These are phyloP conservation scores for Tangara arthus DNA, from an alignment of 2,797 vertebrate species.

Conservation along the genomic window DNA sequence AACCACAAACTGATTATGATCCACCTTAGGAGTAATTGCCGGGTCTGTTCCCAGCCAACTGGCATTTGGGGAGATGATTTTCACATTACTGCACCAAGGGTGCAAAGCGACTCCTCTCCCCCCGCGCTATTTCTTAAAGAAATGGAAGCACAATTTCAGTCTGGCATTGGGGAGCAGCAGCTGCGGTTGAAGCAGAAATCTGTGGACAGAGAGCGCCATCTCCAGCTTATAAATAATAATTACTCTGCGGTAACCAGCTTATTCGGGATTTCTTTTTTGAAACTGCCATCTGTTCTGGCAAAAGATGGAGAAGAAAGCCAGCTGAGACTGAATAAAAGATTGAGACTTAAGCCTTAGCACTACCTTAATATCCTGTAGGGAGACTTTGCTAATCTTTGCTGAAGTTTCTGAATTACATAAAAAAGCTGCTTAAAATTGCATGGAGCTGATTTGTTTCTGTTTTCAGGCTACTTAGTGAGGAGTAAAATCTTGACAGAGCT, in stretches of 20 bases:
- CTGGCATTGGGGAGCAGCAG: not conserved
- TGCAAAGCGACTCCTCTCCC: not conserved
- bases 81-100: not conserved
- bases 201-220: slow-evolving; percentile 60
- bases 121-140: not conserved
- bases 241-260: accelerated
- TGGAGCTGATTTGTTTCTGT: not conserved
- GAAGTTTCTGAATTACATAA: not conserved
- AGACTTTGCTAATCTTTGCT: not conserved
- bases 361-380: not conserved
- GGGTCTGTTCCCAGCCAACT: not conserved
- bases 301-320: not conserved
- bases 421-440: not conserved
- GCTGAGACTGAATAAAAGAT: not conserved
- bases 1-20: not conserved
- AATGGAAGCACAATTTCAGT: not conserved
- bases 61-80: not conserved
- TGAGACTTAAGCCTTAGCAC: not conserved
- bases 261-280: not conserved
- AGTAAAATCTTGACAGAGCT: not conserved
- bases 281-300: not conserved
- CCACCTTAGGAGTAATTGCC: not conserved
- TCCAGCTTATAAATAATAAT: not conserved
- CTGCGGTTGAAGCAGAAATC: not conserved
- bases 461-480: not conserved